Evolutionary conservation across 2,888 invertebrate species (phyloP).

Genomic region (Oscheius myriophilus): DNA sequence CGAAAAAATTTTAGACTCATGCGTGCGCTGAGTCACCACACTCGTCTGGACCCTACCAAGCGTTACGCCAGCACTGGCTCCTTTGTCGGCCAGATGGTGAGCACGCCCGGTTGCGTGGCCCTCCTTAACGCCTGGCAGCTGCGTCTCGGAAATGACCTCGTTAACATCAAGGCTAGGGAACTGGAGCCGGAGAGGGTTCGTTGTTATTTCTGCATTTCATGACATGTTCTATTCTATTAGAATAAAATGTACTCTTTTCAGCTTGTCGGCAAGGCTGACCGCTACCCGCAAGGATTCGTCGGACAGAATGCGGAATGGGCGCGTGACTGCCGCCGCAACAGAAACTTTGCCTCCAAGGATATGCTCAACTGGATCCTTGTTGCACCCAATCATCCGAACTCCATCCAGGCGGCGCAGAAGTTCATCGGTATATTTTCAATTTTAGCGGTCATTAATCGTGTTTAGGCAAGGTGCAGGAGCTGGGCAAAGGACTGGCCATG

Average conservation of each 20-base stretch:
- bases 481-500: slow-evolving; percentile 24
- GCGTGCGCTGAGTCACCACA: slow-evolving; percentile 82
- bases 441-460: neutral
- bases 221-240: too few relatives aligned
- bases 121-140: slow-evolving; percentile 86
- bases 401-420: slow-evolving; percentile 30
- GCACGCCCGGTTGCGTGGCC: slow-evolving; percentile 67
- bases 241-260: too few relatives aligned
- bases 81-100: slow-evolving; percentile 74
- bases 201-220: too few relatives aligned
- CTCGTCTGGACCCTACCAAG: slow-evolving; percentile 83
- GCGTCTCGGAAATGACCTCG: slow-evolving; percentile 69
- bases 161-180: slow-evolving; percentile 58
- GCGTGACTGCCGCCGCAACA: slow-evolving; percentile 36
- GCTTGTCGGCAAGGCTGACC: slow-evolving; percentile 3
- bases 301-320: slow-evolving; percentile 54
- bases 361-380: slow-evolving; percentile 54
- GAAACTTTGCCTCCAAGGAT: slow-evolving; percentile 55
- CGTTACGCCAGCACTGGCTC: slow-evolving; percentile 78
- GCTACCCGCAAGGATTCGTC: slow-evolving; percentile 73
- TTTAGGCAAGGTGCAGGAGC: slow-evolving; percentile 10
- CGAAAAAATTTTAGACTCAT: slow-evolving; percentile 81
- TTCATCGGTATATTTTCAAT: slow-evolving; percentile 34
- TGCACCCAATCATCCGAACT: slow-evolving; percentile 32
- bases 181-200: slow-evolving; percentile 77